These are phyloP conservation scores for Lithophane socia DNA, from an alignment of 2,888 invertebrate species.

Conservation along the genomic window DNA sequence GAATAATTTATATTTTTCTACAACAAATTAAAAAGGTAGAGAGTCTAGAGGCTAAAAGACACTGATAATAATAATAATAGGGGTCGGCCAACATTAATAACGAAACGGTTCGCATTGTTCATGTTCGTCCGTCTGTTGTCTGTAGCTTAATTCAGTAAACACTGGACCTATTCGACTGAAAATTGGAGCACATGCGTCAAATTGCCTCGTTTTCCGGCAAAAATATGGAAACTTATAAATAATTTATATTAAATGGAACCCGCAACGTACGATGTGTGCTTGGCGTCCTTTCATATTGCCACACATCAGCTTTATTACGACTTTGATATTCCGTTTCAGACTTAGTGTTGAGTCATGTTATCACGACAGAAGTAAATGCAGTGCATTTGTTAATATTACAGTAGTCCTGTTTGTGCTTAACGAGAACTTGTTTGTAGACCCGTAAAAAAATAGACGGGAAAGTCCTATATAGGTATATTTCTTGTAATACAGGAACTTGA, in stretches of 20 bases:
- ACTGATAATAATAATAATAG: slow-evolving; percentile 48
- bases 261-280: slow-evolving; percentile 34
- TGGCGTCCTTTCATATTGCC: slow-evolving; percentile 46
- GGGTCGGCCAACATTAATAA: slow-evolving; percentile 44
- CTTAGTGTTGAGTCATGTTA: slow-evolving; percentile 39
- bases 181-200: slow-evolving; percentile 53
- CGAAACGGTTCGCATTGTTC: slow-evolving; percentile 29
- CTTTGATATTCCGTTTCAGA: slow-evolving; percentile 62
- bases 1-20: slow-evolving; percentile 40
- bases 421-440: slow-evolving; percentile 26
- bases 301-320: slow-evolving; percentile 56
- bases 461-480: slow-evolving; percentile 9
- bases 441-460: slow-evolving; percentile 26
- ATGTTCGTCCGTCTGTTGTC: slow-evolving; percentile 43
- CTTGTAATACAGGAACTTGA: slow-evolving; percentile 16
- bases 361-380: slow-evolving; percentile 27
- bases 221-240: slow-evolving; percentile 55
- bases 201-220: slow-evolving; percentile 34
- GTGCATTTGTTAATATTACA: slow-evolving; percentile 54
- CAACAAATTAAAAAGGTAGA: slow-evolving; percentile 38
- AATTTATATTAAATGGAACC: slow-evolving; percentile 47
- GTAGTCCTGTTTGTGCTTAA: slow-evolving; percentile 38
- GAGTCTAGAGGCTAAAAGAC: slow-evolving; percentile 15
- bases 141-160: slow-evolving; percentile 49
- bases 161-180: slow-evolving; percentile 38